These are phyloP conservation scores for Hippocampus zosterae DNA, from an alignment of 2,113 vertebrate species.

Conservation along the genomic window DNA sequence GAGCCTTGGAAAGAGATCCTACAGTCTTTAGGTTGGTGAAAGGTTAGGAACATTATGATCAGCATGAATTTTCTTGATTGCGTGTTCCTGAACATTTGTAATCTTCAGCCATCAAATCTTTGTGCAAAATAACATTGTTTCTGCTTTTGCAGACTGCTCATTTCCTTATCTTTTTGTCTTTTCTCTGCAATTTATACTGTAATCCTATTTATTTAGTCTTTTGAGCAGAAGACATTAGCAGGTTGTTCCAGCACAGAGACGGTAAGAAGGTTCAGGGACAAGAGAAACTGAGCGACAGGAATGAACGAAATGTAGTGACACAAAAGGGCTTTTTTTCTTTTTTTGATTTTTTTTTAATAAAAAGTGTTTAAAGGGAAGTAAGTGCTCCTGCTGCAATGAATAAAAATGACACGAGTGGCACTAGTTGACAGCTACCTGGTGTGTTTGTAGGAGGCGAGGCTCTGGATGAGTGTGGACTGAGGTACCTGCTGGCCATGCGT, in stretches of 20 bases:
- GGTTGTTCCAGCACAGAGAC: slow-evolving; percentile 61
- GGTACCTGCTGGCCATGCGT: slow-evolving; percentile 95
- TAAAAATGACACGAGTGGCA: neutral
- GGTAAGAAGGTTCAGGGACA: slow-evolving; percentile 63
- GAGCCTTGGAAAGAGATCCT: slow-evolving; percentile 14
- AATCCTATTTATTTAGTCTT: slow-evolving; percentile 72
- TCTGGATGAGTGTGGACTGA: slow-evolving; percentile 91
- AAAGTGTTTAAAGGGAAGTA: neutral
- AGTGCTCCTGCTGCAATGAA: neutral
- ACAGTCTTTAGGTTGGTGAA: slow-evolving; percentile 12
- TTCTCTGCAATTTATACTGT: slow-evolving; percentile 33
- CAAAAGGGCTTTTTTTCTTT: neutral
- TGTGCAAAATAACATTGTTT: slow-evolving; percentile 41
- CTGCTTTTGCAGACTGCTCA: slow-evolving; percentile 20
- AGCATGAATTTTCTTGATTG: slow-evolving; percentile 33
- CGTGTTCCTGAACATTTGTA: slow-evolving; percentile 33
- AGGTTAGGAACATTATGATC: slow-evolving; percentile 19
- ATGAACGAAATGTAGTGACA: slow-evolving; percentile 37
- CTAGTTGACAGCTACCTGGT: slow-evolving; percentile 13
- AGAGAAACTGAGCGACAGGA: slow-evolving; percentile 21
- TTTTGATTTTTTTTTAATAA: neutral
- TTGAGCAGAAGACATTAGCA: slow-evolving; percentile 56
- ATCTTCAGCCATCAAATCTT: slow-evolving; percentile 43
- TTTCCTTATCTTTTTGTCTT: slow-evolving; percentile 44
- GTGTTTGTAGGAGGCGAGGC: slow-evolving; percentile 83